phyloP scores from a whole-genome alignment of 2,113 vertebrate species.

The Ceyx cyanopectus region DNA sequence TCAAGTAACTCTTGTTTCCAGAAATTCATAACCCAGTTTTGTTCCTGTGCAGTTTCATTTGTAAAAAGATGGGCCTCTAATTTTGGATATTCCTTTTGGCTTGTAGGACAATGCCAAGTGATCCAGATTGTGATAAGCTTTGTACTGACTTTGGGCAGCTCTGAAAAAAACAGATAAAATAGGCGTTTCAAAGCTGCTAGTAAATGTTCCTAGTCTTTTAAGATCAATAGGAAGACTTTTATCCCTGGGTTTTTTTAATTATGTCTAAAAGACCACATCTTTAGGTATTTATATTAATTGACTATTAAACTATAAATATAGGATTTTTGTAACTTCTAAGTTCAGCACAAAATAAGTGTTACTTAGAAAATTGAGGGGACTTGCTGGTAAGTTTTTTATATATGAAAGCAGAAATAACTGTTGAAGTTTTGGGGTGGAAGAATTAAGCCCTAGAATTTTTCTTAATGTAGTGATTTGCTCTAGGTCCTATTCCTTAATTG shows the following conservation, averaged over 20 bases:
- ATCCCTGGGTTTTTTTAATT: not conserved
- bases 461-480: not conserved
- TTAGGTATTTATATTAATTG: not conserved
- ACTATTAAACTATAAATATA: not conserved
- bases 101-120: not conserved
- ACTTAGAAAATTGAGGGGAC: not conserved
- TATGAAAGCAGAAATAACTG: not conserved
- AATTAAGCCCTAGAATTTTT: not conserved
- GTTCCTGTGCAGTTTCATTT: not conserved
- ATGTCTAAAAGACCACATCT: not conserved
- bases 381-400: not conserved
- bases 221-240: not conserved
- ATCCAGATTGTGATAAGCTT: not conserved
- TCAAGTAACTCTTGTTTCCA: fast-evolving
- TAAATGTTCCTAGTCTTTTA: not conserved
- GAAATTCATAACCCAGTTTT: not conserved
- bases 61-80: not conserved
- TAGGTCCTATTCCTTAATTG: not conserved
- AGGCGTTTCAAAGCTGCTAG: not conserved
- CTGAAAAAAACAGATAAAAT: not conserved
- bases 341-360: not conserved
- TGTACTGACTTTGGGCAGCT: not conserved
- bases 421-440: not conserved
- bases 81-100: not conserved
- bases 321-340: not conserved